Evolutionary conservation across 2,888 invertebrate genomes (phyloP), one percentile per base, ranked within the genome.

Genomic region (Chymomyza procnemis): DNA sequence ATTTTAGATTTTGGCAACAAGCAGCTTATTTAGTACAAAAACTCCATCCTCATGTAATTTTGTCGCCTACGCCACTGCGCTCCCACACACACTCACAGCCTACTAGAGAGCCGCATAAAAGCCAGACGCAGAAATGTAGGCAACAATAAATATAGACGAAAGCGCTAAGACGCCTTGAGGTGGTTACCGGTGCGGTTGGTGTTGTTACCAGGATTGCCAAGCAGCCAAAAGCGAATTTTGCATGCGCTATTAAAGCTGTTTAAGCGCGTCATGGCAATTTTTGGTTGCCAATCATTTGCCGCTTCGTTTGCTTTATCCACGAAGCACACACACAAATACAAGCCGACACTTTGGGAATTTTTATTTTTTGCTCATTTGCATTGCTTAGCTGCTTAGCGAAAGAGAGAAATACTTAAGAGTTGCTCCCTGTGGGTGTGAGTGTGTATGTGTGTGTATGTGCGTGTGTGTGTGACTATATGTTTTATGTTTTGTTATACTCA

Each of bases 241-340:
- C 79, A 72, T 70, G 73, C 83, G 34, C 74, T 80, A 85, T 87
- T 85, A 85, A 87, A 83, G 81, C 81, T 66, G 77, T 74, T 78
- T 78, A 74, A 71, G 71, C 73, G 72, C 68, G 76, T 73, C 68
- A 71, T 68, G 78, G 80, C 74, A 78, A 80, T 73, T 69, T 71
- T 58, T 46, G 9, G 61, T 66, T 67, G 54, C 22, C 57, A 46
- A 46, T 50, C 21, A 69, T 69, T 71, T 69, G 63, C 12, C 18
- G 22, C 6, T 26, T n/a, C 22, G 34, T 9, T 41, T 41, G 34
- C 12, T 21, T 22, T 5, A 48, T 18, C 16, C 50, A 4, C 50
- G 16, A 26, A 26, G 6, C 26, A 26, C 26, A 26, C 26, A 26
- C 26, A 26, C n/a, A n/a, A n/a, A n/a, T n/a, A n/a, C n/a, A n/a